These are phyloP conservation scores for Atopsyche davidsoni DNA, from an alignment of 1,140 invertebrate genomes.

Conservation along the genomic window DNA sequence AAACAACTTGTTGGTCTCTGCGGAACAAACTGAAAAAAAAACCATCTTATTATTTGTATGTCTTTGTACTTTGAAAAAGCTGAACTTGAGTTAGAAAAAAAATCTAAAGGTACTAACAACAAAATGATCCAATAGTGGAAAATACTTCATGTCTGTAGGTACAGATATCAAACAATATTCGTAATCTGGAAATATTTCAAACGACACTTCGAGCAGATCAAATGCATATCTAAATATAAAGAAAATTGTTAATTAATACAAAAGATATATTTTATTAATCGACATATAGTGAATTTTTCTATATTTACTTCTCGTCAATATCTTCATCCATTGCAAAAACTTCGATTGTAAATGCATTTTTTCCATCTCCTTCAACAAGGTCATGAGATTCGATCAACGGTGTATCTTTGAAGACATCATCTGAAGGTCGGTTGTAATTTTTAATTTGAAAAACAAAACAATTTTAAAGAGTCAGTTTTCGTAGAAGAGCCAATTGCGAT, in stretches of 20 bases:
- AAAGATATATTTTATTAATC: too few species aligned
- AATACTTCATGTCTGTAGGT: conserved; percentile 53
- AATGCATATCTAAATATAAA: conserved; percentile 37
- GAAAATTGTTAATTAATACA: not conserved
- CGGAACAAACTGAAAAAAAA: conserved; percentile 44
- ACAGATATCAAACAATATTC: conserved; percentile 62
- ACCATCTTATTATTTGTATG: conserved; percentile 9
- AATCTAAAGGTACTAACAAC: conserved; percentile 40
- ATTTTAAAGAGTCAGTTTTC: too few species aligned
- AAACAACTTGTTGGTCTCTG: conserved; percentile 45
- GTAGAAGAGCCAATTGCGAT: too few species aligned
- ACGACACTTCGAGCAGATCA: conserved; percentile 58
- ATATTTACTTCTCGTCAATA: conserved; percentile 51
- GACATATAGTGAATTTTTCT: too few species aligned
- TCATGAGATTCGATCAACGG: too few species aligned
- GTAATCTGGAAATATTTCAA: conserved; percentile 58
- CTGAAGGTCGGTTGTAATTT: too few species aligned
- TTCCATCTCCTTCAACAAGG: too few species aligned
- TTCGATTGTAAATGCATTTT: conserved; percentile 59
- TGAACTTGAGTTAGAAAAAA: not conserved
- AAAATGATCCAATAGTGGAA: conserved; percentile 57
- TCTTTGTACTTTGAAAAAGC: not conserved
- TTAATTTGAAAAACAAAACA: too few species aligned
- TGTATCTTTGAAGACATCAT: too few species aligned
- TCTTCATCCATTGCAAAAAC: conserved; percentile 57